phyloP scores from a whole-genome alignment of 2,797 vertebrate genomes.

The Chiroxiphia lanceolata region DNA sequence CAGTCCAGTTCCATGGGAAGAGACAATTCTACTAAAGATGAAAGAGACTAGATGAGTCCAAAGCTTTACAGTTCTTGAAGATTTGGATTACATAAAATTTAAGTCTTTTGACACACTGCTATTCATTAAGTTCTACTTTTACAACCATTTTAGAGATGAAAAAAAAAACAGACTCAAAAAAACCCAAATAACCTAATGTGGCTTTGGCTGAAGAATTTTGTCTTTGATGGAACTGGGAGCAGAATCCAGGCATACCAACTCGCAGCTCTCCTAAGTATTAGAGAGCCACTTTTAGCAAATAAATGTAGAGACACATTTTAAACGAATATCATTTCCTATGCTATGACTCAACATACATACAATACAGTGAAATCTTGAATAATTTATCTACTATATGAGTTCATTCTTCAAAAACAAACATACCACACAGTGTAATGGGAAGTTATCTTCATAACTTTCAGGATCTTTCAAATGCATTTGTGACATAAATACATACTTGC shows the following conservation, averaged over 20 bases:
- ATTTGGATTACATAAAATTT: neutral
- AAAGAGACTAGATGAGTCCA: neutral
- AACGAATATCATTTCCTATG: neutral
- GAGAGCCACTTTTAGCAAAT: neutral
- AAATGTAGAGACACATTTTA: neutral
- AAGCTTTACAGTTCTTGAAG: neutral
- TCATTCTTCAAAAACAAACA: neutral
- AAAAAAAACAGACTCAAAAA: neutral
- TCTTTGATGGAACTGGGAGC: neutral
- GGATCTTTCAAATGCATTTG: slow-evolving; percentile 6
- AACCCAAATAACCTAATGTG: neutral
- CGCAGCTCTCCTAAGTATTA: neutral
- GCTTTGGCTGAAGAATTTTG: neutral
- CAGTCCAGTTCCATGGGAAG: neutral
- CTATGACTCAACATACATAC: neutral
- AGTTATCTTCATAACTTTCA: neutral
- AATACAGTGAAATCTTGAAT: neutral
- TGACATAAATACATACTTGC: neutral
- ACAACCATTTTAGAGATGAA: neutral
- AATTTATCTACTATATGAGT: neutral
- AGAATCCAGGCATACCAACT: neutral
- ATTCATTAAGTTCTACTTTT: neutral
- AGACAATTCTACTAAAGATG: neutral
- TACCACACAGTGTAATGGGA: neutral
- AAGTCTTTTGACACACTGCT: neutral